Evolutionary conservation across 2,113 vertebrate species (phyloP), one percentile per base, ranked within the genome.

Genomic region (Gasterosteus nipponicus): DNA sequence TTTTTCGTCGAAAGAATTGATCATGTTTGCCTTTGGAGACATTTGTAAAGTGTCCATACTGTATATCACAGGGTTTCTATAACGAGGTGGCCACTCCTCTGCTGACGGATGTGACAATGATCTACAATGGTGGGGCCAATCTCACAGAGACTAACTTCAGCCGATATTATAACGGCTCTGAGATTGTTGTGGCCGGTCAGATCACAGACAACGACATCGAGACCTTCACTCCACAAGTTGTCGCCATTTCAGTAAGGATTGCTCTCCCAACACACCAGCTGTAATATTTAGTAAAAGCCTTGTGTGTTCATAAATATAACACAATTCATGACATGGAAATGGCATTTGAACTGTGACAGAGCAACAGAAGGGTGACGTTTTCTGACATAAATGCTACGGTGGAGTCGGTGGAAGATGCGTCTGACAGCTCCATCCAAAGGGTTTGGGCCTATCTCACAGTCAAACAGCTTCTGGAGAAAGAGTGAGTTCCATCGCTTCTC

Each of bases 361-460:
- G 89, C 69, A 33, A 80, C 1, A 85, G 73, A 0, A 91, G 68
- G 12, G 14, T 97, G 61, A 93, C 19, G 0, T 97, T 95, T 84
- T 85, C 18, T 75, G 90, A 68, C 38, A 91, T 62, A 74, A 87
- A 49, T 1, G 1, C 88, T 63, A 71, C 51, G 0, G 0, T 67
- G 11, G 69, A 89, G 38, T 66, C 69, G 11, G 35, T 54, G 66
- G 82, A 93, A 94, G 42, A 56, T 46, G 93, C 93, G 63, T 94
- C 95, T 87, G 96, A 95, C 58, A 82, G 94, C 69, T 94, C 91
- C 63, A 94, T 95, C 19, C 95, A 97, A 87, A 94, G 97, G 73
- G 93, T 98, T 61, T 99, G 97, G 98, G 97, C 96, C 70, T 98
- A 97, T 84, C 95, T 99, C 60, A 99, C 97, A 39, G 95, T 98